Base-by-base conservation (phyloP, 2,888 invertebrate species). In the Lacanobia oleracea region DNA sequence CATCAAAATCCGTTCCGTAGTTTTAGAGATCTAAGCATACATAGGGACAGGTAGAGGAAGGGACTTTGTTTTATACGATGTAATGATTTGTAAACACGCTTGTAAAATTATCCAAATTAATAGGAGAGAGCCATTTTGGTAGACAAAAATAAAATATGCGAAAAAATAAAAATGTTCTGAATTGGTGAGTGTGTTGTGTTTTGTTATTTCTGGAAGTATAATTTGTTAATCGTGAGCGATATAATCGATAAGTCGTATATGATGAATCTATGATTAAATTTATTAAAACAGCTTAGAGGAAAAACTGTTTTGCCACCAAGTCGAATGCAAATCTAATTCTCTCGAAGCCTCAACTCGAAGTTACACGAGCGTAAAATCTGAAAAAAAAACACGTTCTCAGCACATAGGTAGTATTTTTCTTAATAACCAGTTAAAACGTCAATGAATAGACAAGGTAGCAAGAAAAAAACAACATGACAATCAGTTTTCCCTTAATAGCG, bases 391-490 rank as follows among this genome's bases (percentile, higher is more conserved):
- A 62, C 57, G 40, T 59, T 16, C 48, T n/a, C 18, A 48, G 7
- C 23, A 27, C 33, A 2, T 2, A 72, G 16, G 45, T 57, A 51
- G 50, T 37, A 72, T 63, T 68, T 72, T 66, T 43, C 51, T 45
- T 81, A 77, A 72, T 56, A 53, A 72, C 51, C 64, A 75, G 43
- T 65, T 79, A 59, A 43, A 51, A 14, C 21, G 12, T 27, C 53
- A 67, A 61, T 73, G 37, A 27, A 57, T 70, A 33, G 23, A 48
- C 56, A 16, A 67, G 33, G 62, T 67, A 69, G 45, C 18, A 43
- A 59, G n/a, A 70, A 61, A 67, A 63, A 66, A 67, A 63, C 10
- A 62, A 40, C 56, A 72, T 81, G 68, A 77, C 62, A 72, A 54
- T 59, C 37, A 40, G 12, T 67, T 77, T 72, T 73, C 57, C 48